Conservation (phyloP, 2,888 invertebrate species). For the Baronia brevicornis region DNA sequence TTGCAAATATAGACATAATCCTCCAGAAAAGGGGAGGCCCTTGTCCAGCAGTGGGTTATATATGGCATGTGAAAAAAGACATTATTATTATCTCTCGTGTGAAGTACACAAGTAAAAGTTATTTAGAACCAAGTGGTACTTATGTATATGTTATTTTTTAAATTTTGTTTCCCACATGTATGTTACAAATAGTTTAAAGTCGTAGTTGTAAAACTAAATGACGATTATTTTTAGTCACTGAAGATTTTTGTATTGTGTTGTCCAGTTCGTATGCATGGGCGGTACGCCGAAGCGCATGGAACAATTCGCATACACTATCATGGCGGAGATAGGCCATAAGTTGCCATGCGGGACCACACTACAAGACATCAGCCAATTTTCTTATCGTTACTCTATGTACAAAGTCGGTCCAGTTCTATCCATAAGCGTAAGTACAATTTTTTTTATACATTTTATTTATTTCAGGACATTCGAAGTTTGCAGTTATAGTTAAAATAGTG, state of each 20-base stretch:
- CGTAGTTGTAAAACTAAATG: neutral
- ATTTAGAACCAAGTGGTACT: no score
- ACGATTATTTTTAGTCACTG: neutral
- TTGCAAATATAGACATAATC: no score
- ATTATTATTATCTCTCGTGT: no score
- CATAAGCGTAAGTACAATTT: conserved; percentile 82
- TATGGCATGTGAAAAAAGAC: no score
- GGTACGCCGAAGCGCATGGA: conserved; percentile 97
- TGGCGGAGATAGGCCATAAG: conserved; percentile 92
- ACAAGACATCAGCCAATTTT: conserved; percentile 92
- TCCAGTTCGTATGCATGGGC: conserved; percentile 97
- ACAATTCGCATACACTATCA: conserved; percentile 92
- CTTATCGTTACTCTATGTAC: conserved; percentile 96
- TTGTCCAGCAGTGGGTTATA: no score
- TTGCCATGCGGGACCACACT: conserved; percentile 91
- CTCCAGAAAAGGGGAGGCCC: no score
- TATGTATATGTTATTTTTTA: no score
- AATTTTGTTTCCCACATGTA: neutral
- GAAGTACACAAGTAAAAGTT: no score
- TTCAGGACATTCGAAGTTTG: no score
- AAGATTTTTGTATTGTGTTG: conserved; percentile 20
- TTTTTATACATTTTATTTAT: no score
- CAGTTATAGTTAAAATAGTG: no score
- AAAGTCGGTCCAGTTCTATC: conserved; percentile 94
- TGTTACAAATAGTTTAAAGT: neutral